Conservation (phyloP, 2,797 vertebrate species). For the Amphiprion clarkii region DNA sequence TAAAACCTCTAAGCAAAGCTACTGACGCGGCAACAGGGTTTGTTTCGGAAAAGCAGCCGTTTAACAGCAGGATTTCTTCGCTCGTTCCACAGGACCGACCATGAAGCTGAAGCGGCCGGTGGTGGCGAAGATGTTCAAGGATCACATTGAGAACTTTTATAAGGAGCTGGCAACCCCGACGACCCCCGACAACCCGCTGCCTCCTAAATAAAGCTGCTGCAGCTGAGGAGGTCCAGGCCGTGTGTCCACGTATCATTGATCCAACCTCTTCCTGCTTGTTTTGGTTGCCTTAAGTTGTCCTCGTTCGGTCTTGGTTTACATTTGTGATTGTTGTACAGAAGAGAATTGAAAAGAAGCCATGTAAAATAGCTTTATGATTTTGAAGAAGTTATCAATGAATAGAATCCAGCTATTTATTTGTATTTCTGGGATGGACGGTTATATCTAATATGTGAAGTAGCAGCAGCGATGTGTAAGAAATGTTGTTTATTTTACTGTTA, state of each 20-base stretch:
- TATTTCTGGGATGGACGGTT: slow-evolving; percentile 45
- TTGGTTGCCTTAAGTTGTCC: slow-evolving; percentile 54
- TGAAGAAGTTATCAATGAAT: slow-evolving; percentile 31
- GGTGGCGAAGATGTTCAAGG: slow-evolving; percentile 90
- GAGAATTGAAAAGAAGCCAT: slow-evolving; percentile 61
- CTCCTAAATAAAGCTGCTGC: slow-evolving; percentile 71
- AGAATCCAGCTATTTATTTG: slow-evolving; percentile 73
- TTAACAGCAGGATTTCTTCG: neutral
- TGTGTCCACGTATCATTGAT: neutral
- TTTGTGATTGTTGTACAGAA: slow-evolving; percentile 50
- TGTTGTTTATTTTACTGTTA: slow-evolving; percentile 50
- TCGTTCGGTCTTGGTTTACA: slow-evolving; percentile 68
- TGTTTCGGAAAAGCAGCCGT: neutral
- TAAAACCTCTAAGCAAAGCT: neutral
- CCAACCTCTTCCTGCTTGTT: slow-evolving; percentile 26
- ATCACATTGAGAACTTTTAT: slow-evolving; percentile 90
- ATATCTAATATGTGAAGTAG: slow-evolving; percentile 48
- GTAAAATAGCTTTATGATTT: slow-evolving; percentile 63
- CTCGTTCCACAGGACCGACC: slow-evolving; percentile 87
- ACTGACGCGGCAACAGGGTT: neutral
- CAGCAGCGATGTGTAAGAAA: slow-evolving; percentile 26
- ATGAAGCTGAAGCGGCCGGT: slow-evolving; percentile 91
- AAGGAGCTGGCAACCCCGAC: slow-evolving; percentile 83
- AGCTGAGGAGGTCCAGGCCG: neutral
- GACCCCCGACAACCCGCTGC: slow-evolving; percentile 81